Evolutionary conservation across 2,797 vertebrate species (phyloP).

Genomic region (Manis pentadactyla): DNA sequence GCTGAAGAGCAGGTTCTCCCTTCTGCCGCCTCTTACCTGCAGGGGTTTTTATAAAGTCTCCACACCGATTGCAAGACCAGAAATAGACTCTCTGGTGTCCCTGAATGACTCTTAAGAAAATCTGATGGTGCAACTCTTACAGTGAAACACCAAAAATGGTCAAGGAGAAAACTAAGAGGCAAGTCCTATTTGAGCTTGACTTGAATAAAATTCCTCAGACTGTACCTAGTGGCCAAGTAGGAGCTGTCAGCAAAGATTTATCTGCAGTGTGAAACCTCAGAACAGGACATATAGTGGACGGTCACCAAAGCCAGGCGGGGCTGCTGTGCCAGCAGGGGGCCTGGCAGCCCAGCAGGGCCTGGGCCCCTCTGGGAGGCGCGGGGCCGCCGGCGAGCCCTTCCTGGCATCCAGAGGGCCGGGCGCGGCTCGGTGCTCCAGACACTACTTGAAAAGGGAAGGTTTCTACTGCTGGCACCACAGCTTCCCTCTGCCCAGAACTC

Average conservation of each 20-base stretch:
- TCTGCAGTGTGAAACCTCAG: neutral
- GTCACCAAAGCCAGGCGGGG: no score
- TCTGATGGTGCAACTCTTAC: neutral
- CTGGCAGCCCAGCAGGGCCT: no score
- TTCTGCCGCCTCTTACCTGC: no score
- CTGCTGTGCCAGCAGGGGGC: neutral
- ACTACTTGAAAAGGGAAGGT: conserved; percentile 90
- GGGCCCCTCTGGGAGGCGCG: conserved; percentile 51
- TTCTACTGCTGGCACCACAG: conserved; percentile 84
- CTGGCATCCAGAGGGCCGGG: conserved; percentile 51
- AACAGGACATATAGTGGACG: neutral
- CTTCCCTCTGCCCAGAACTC: conserved; percentile 75
- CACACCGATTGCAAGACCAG: fast-evolving
- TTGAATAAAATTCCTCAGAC: neutral
- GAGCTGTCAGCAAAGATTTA: neutral
- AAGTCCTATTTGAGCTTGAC: neutral
- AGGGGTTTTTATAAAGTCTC: neutral
- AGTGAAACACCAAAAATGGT: neutral
- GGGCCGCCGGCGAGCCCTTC: conserved; percentile 79
- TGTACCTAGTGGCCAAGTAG: neutral
- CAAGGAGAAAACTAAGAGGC: neutral
- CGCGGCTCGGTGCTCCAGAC: conserved; percentile 72
- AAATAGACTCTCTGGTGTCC: neutral
- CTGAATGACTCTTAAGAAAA: neutral
- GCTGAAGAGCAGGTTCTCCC: no score